Evolutionary conservation across 2,797 vertebrate species (phyloP), one percentile per base, ranked within the genome.

Genomic region (Enteromius argenteus): DNA sequence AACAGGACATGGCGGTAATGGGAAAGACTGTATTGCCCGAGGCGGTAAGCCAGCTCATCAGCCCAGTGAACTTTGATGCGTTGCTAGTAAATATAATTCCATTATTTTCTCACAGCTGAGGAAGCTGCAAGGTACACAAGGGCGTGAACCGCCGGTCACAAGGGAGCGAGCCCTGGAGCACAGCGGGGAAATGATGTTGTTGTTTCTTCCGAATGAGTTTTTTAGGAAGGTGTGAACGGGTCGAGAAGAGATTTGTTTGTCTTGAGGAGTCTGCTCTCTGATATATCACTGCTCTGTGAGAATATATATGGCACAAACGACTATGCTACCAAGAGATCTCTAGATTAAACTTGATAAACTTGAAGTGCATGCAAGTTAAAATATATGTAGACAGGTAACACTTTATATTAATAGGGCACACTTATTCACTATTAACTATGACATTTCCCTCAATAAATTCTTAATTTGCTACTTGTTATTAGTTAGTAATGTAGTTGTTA

Each of bases 61-160:
- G 94, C 87, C 92, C 90, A 14, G 93, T 93, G 95, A 95, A 95
- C 95, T 95, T 95, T 93, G 93, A 93, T 94, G 91, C 93, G 90
- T 93, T 53, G 77, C 91, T 88, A 91, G 93, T 94, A 94, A 95
- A 95, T 94, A 93, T 95, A 95, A 96, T 96, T 96, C 96, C 94
- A 96, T 97, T 96, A 96, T 95, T 95, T 94, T 92, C 94, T 95
- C 93, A 91, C 95, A 95, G 96, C 96, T 94, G 95, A 94, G 91
- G 95, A 96, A 93, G 95, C 94, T 94, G 72, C 69, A 86, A 92
- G 91, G 92, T 87, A 82, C 87, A 81, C 71, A 21, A 89, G 88
- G 90, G 88, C 74, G 14, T 11, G 89, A 88, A 87, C 87, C 66
- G 66, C 62, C 44, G 90, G 86, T 90, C 92, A 72, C 23, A 2